These are phyloP conservation scores for Salminus brasiliensis DNA, from an alignment of 2,113 vertebrate genomes.

Conservation along the genomic window DNA sequence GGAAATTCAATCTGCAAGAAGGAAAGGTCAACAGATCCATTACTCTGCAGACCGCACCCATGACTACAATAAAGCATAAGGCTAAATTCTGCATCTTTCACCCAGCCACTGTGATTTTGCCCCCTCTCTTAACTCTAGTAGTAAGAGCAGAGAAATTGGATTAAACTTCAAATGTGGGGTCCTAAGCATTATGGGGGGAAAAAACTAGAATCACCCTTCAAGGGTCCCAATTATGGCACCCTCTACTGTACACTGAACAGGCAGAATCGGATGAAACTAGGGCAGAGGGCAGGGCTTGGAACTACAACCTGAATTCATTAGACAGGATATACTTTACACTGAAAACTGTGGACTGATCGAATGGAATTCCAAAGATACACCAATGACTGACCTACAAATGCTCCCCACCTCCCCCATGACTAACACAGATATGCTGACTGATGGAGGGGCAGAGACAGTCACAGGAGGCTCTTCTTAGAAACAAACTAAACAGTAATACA, in stretches of 20 bases:
- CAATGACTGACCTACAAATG: conserved; percentile 25
- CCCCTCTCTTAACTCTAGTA: not conserved
- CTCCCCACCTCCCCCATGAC: conserved; percentile 18
- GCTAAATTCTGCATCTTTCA: not conserved
- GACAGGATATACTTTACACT: conserved; percentile 1
- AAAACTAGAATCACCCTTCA: conserved; percentile 4
- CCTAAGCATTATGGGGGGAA: too few species aligned
- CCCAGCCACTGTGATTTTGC: not conserved
- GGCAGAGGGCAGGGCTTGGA: not conserved
- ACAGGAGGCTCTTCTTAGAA: conserved; percentile 38
- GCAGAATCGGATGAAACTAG: not conserved
- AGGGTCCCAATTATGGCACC: not conserved
- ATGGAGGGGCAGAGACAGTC: conserved; percentile 23
- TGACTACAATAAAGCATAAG: too few species aligned
- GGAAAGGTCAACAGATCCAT: too few species aligned
- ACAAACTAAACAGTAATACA: conserved; percentile 16
- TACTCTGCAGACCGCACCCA: too few species aligned
- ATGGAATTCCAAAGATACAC: conserved; percentile 33
- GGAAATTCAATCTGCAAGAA: too few species aligned
- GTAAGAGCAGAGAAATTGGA: not conserved
- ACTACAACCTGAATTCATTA: not conserved
- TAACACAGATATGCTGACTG: conserved; percentile 8
- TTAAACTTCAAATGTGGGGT: too few species aligned
- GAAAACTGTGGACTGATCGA: conserved; percentile 29
- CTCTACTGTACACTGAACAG: conserved; percentile 17